phyloP scores from a whole-genome alignment of 2,888 invertebrate species.

The Diploptera punctata region DNA sequence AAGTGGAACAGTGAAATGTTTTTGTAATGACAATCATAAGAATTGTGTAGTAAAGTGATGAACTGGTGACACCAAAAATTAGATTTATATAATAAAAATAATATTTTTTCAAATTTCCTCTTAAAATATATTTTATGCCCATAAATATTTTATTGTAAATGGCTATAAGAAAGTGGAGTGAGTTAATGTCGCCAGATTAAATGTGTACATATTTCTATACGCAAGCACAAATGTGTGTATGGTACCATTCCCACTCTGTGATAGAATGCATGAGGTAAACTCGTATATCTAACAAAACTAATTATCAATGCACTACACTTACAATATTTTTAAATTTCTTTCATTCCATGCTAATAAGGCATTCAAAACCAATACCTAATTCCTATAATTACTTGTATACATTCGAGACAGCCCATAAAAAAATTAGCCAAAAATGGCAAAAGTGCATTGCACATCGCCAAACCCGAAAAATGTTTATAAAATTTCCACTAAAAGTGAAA shows the following conservation, averaged over 20 bases:
- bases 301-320: neutral
- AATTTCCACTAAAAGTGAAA: too few relatives aligned
- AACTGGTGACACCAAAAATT: slow-evolving; percentile 35
- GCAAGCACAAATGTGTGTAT: neutral
- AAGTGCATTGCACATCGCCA: neutral
- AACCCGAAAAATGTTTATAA: neutral
- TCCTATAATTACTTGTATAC: neutral
- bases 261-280: neutral
- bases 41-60: slow-evolving; percentile 27
- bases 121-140: slow-evolving; percentile 38
- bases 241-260: neutral
- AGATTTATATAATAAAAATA: slow-evolving; percentile 19
- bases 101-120: slow-evolving; percentile 35
- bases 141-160: slow-evolving; percentile 32
- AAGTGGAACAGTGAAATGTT: too few relatives aligned
- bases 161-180: neutral
- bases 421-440: too few relatives aligned
- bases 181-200: neutral
- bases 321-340: neutral
- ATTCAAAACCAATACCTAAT: neutral
- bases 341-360: neutral
- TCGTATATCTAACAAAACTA: neutral
- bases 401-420: neutral
- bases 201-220: neutral
- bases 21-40: slow-evolving; percentile 34